Evolutionary conservation across 2,797 vertebrate species (phyloP), one percentile per base, ranked within the genome.

Genomic region (Phalanger gymnotis): DNA sequence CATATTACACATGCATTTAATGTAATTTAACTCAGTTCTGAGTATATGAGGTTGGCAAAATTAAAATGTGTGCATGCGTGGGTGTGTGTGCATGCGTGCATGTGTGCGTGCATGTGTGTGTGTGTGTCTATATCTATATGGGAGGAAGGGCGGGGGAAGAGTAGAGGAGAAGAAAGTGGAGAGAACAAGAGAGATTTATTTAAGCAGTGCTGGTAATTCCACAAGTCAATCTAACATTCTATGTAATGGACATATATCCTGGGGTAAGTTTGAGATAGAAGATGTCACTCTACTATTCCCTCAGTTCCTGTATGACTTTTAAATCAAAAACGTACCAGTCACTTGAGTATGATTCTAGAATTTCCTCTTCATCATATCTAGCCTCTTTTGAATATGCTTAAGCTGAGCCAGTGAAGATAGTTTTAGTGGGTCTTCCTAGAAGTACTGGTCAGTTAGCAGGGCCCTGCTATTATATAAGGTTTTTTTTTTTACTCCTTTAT

Each of bases 131-230:
- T 66, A 16, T 61, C 31, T 61, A 34, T 16, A 66, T 16, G 13
- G 13, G 31, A 34, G 66, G 47, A 81, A 14, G 25, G 7, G 25
- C 22, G n/a, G n/a, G 13, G n/a, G 34, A 0, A 16, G 5, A 73
- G 34, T 6, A n/a, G 7, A 47, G n/a, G n/a, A 22, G 7, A 81
- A 9, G 1, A 16, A 4, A 34, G 14, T 5, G 14, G 1, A 5
- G 5, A n/a, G 34, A n/a, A n/a, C n/a, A 7, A 61, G 19, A 30
- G 19, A 47, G n/a, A 73, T 34, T 66, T n/a, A 34, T n/a, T n/a
- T n/a, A 66, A 66, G 31, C 16, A n/a, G 31, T 66, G 14, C 31
- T 66, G 31, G 10, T 34, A 34, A 66, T n/a, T 66, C 31, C 13
- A 16, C 58, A 66, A 66, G 58, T n/a, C 58, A 34, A 34, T 34